Evolutionary conservation across 2,797 vertebrate genomes (phyloP), one percentile per base, ranked within the genome.

Genomic region (Staurois parvus): DNA sequence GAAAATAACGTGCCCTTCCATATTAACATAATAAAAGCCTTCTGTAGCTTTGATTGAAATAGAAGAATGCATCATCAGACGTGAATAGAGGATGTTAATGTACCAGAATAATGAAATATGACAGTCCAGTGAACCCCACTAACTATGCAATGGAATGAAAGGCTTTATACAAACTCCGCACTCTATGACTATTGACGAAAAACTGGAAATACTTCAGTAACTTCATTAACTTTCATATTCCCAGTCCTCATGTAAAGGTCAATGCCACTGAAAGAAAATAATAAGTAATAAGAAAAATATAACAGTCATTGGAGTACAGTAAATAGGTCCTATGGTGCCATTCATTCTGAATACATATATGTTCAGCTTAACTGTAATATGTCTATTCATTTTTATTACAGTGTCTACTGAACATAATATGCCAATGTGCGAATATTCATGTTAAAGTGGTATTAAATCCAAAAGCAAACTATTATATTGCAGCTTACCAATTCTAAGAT

Each of bases 81-180:
- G 17, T 19, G 34, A 37, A 30, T 69, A 52, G 48, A 52, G 4
- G 17, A 52, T 52, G 48, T 52, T 52, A 52, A 52, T 52, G 48
- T 69, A 69, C 4, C 34, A 42, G 77, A 42, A 26, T 19, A 48
- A 69, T 79, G 67, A 52, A 70, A 56, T 70, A 80, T 45, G 15
- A 26, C 42, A 30, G 17, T n/a, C 40, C 37, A 29, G 15, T 70
- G 34, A 48, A 79, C 28, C 30, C 78, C 68, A 12, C 32, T 52
- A 52, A 52, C 19, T 21, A 21, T 70, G 28, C 10, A 42, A 70
- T 56, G 12, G 21, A 69, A 29, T 45, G 45, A 11, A 7, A 26
- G 34, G 21, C 62, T 62, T 30, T 30, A 24, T 67, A n/a, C 66
- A 42, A 66, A 28, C 32, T 26, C 24, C 19, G 17, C n/a, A 5